A percentile compares a stretch with the other conserved stretches of the same genome.
phyloP scores from a whole-genome alignment of 2,888 invertebrate genomes.

The Herminia tarsipennalis region DNA sequence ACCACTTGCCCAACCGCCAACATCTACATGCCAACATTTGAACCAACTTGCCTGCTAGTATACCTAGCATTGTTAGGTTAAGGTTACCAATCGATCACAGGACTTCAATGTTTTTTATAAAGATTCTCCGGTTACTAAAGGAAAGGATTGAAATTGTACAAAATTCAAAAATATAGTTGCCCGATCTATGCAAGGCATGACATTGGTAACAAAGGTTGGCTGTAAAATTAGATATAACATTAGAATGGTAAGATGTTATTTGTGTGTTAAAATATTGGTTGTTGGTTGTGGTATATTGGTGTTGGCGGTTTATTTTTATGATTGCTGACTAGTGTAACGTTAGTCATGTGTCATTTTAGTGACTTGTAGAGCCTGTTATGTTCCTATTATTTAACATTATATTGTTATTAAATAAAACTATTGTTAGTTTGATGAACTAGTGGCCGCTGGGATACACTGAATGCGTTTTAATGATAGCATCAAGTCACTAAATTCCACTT shows the following conservation, averaged over 20 bases:
- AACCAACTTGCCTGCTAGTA: background rate
- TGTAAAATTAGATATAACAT: background rate
- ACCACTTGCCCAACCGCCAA: constrained; percentile 18
- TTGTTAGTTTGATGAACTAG: constrained; percentile 11
- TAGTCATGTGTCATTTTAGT: constrained; percentile 34
- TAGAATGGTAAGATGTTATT: background rate
- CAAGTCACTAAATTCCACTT: constrained; percentile 37
- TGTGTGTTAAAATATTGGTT: background rate
- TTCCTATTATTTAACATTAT: constrained; percentile 28
- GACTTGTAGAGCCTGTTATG: constrained; percentile 36
- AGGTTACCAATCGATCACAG: too few species aligned
- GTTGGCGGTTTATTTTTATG: constrained; percentile 29
- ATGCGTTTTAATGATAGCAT: constrained; percentile 8
- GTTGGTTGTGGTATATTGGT: constrained; percentile 13
- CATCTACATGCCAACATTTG: constrained; percentile 16
- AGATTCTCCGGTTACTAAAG: too few species aligned
- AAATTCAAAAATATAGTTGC: too few species aligned
- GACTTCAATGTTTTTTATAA: too few species aligned
- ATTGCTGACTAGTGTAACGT: constrained; percentile 23
- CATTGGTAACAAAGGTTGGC: background rate
- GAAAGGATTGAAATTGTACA: background rate
- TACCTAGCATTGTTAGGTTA: background rate
- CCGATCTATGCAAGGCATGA: too few species aligned
- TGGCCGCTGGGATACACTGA: constrained; percentile 1
- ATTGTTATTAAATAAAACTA: constrained; percentile 14